These are phyloP conservation scores for Drosophila multiciliata DNA, from an alignment of 2,888 invertebrate genomes.

Conservation along the genomic window DNA sequence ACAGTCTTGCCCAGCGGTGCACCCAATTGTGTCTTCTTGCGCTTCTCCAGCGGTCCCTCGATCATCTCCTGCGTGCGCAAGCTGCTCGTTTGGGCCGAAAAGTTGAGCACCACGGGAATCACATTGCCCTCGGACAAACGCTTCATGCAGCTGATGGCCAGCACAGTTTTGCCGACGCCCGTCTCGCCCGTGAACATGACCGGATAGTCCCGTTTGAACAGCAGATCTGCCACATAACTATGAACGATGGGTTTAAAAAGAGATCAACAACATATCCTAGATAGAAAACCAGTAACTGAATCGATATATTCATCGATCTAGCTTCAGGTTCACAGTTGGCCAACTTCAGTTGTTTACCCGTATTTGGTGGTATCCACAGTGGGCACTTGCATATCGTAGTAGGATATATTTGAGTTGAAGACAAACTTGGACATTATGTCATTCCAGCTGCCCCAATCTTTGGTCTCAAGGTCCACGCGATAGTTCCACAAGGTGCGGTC, in stretches of 20 bases:
- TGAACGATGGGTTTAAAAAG: neutral
- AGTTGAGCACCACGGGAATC: constrained; percentile 92
- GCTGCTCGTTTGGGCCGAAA: constrained; percentile 96
- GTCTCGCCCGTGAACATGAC: constrained; percentile 96
- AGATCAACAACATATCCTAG: neutral
- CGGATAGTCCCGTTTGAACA: constrained; percentile 90
- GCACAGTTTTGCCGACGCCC: constrained; percentile 95
- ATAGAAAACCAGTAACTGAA: neutral
- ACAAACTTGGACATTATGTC: constrained; percentile 90
- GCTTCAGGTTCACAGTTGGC: neutral
- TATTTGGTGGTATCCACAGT: constrained; percentile 96
- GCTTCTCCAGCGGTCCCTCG: constrained; percentile 93
- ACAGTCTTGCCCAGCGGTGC: constrained; percentile 93
- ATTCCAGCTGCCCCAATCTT: constrained; percentile 91
- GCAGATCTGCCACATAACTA: constrained; percentile 86
- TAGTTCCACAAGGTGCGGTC: constrained; percentile 90
- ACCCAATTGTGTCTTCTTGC: constrained; percentile 91
- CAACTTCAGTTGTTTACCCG: constrained; percentile 85
- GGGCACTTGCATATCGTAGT: constrained; percentile 95
- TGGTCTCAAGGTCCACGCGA: constrained; percentile 89
- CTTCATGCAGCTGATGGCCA: constrained; percentile 91
- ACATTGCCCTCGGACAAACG: constrained; percentile 88
- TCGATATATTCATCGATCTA: neutral
- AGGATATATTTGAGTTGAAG: constrained; percentile 90
- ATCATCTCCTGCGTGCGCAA: constrained; percentile 92